These are phyloP conservation scores for Cydia amplana DNA, from an alignment of 1,140 invertebrate species.

Conservation along the genomic window DNA sequence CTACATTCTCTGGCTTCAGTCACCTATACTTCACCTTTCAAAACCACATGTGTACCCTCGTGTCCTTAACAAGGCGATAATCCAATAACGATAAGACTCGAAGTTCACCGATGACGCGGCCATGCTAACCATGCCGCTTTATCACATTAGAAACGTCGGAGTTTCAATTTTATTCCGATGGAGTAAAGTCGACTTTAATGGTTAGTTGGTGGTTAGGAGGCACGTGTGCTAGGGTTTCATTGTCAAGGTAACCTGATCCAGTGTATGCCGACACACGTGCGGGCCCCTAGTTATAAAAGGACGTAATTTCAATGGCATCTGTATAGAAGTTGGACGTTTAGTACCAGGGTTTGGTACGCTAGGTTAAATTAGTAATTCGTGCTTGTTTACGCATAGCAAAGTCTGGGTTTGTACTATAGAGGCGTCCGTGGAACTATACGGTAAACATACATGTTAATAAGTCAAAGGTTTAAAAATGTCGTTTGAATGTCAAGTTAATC, in stretches of 20 bases:
- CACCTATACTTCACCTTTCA: not conserved
- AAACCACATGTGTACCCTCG: not conserved
- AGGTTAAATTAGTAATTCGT: not conserved
- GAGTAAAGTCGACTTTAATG: not conserved
- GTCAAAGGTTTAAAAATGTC: not conserved
- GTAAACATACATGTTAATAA: too few relatives aligned
- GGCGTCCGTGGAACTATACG: not conserved
- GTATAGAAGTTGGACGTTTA: not conserved
- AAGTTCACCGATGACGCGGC: not conserved
- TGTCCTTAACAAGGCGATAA: not conserved
- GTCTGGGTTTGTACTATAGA: not conserved
- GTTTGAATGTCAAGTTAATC: not conserved
- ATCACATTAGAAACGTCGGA: not conserved
- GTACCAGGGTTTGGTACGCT: not conserved
- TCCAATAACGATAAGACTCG: not conserved
- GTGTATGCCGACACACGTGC: conserved; percentile 16
- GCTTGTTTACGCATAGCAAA: not conserved
- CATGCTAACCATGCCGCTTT: not conserved
- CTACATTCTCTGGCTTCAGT: not conserved
- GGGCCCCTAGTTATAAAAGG: not conserved
- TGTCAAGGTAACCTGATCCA: conserved; percentile 20
- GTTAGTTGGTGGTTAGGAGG: not conserved
- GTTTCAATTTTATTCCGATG: not conserved
- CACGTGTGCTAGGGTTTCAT: conserved; percentile 9
- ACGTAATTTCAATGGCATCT: not conserved